These are phyloP conservation scores for Poeciliopsis retropinna DNA, from an alignment of 2,113 vertebrate genomes.

Conservation along the genomic window DNA sequence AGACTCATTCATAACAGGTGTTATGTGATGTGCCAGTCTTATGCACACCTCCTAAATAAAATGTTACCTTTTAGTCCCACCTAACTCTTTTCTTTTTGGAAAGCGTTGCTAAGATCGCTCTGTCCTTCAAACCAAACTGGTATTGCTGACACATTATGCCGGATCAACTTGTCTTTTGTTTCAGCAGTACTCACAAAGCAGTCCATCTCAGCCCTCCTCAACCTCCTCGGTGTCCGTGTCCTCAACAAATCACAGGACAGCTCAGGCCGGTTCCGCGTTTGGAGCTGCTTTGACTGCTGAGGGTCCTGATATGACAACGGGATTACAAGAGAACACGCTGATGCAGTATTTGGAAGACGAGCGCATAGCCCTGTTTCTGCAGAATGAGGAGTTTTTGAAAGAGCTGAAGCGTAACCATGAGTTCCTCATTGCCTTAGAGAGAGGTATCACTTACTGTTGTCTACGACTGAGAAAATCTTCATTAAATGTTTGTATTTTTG, in stretches of 20 bases:
- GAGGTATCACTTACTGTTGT: constrained; percentile 77
- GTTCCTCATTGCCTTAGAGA: constrained; percentile 95
- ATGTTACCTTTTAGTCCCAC: too few relatives aligned
- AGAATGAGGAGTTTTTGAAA: constrained; percentile 98
- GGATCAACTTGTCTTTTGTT: not conserved
- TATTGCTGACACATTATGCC: not conserved
- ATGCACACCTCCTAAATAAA: too few relatives aligned
- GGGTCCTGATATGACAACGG: constrained; percentile 26
- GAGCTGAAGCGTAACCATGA: constrained; percentile 96
- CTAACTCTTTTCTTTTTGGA: too few relatives aligned
- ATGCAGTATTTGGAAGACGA: constrained; percentile 98
- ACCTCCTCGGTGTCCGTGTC: constrained; percentile 68
- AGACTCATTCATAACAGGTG: too few relatives aligned
- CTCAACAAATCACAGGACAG: constrained; percentile 59
- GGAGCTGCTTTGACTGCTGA: constrained; percentile 49
- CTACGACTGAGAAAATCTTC: not conserved
- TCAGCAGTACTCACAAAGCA: constrained; percentile 73
- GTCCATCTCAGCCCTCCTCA: constrained; percentile 68
- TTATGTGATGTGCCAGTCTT: too few relatives aligned
- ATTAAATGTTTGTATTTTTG: not conserved
- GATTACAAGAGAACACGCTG: constrained; percentile 87
- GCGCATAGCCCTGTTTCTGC: constrained; percentile 93
- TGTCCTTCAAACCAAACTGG: not conserved
- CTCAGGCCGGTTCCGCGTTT: constrained; percentile 27
- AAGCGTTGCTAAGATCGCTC: too few relatives aligned